Base-by-base conservation (phyloP, 2,113 vertebrate genomes). In the Eira barbara region DNA sequence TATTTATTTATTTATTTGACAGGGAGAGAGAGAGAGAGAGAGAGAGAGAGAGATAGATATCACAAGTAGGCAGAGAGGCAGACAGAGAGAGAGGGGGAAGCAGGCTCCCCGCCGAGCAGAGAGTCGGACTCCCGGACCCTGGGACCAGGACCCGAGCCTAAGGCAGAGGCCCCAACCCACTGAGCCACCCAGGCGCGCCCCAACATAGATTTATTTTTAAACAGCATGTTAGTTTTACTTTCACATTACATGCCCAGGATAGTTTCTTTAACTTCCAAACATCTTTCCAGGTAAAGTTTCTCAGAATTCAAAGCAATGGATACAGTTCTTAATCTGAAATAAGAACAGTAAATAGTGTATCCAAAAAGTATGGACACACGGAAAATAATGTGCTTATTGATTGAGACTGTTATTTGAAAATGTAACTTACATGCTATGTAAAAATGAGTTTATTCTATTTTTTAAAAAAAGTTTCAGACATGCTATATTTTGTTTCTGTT, bases 181-280 rank as follows among this genome's bases (percentile, higher is more conserved):
- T 55, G 52, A 55, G 17, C 52, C 52, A 55, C 52, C 52, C 17
- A 55, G 52, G 52, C 5, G 52, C 5, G 52, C 52, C 52, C 52
- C 52, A 55, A 55, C 52, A 55, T 55, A 55, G 52, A 57, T 67
- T 80, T 76, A 73, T 14, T 95, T 95, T 89, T 96, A 96, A 95
- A 47, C 6, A 71, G n/a, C 73, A 42, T 88, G 13, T 85, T 95
- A 78, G 14, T 93, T 97, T 97, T 67, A 81, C 42, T 95, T 97
- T 97, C 27, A 97, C 17, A 83, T 47, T 67, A 36, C 17, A 42
- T 57, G 55, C 29, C 87, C 10, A 55, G 10, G 81, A 52, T 93
- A 39, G 39, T 94, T 93, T 94, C n/a, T 95, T 96, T 94, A 95
- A 91, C 29, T 12, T 84, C 29, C 42, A 55, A 42, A 85, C 6